Evolutionary conservation across 2,797 vertebrate species (phyloP).

Genomic region (Artibeus lituratus): DNA sequence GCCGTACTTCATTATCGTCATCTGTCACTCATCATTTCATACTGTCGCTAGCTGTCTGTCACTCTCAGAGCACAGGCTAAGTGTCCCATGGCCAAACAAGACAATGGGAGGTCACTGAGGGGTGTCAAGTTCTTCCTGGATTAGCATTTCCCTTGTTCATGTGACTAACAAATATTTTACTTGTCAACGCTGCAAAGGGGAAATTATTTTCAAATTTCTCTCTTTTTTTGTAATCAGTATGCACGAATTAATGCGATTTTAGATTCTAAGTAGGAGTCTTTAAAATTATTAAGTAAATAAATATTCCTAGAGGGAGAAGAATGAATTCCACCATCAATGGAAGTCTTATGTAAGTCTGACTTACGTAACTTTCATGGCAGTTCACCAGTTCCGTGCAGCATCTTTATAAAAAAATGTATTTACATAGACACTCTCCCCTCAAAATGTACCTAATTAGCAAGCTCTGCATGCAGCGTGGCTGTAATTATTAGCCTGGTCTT

Average conservation of each 20-base stretch:
- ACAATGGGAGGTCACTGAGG: background rate
- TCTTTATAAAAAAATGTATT: background rate
- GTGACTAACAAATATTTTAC: background rate
- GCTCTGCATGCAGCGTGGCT: background rate
- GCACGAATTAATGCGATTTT: background rate
- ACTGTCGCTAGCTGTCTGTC: no score
- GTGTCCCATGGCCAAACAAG: background rate
- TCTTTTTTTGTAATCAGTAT: background rate
- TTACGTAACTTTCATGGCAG: background rate
- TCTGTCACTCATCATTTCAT: background rate
- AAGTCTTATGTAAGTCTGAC: background rate
- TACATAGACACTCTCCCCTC: background rate
- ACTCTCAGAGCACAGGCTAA: accelerated
- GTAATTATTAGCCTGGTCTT: background rate
- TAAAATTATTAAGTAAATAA: background rate
- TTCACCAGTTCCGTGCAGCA: background rate
- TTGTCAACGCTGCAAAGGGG: background rate
- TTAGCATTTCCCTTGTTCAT: background rate
- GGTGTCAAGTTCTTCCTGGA: background rate
- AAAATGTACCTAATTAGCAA: background rate
- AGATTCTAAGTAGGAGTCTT: background rate
- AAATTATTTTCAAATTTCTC: background rate
- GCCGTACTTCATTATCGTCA: no score
- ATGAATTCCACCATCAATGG: background rate
- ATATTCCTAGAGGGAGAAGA: background rate